Evolutionary conservation across 2,888 invertebrate genomes (phyloP), one percentile per base, ranked within the genome.

Genomic region (Drosophila vallismaia): DNA sequence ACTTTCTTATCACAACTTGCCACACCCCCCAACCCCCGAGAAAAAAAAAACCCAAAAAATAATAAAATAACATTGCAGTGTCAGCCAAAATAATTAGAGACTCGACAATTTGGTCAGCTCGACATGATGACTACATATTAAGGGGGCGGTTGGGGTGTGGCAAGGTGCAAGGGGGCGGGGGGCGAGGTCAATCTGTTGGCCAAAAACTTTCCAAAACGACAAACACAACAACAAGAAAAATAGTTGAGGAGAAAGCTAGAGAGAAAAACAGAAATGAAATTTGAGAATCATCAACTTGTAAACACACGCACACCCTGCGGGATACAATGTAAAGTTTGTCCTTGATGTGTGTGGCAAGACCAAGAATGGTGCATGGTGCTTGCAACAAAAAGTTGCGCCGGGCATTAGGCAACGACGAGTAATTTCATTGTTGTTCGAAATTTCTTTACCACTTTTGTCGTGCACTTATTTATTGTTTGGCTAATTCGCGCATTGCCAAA

Each of bases 391-490:
- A 74, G 66, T 77, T 48, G 48, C 53, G 48, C 53, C 31, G 7
- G 29, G 10, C 64, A 58, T 42, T 58, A 50, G 57, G 45, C 62
- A 60, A 69, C 63, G 75, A 78, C 63, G 75, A 78, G 84, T 74
- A 82, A 86, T 88, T 82, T 83, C 86, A 88, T 88, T 82, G 88
- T 86, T 80, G 80, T 71, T 86, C 53, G 70, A 72, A 76, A 88
- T 79, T 62, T 79, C 56, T 74, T 85, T 71, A 69, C 74, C 75
- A 75, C 81, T 88, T 88, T 86, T 76, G 80, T 88, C 84, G 56
- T 75, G 74, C 81, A 88, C 88, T 89, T 89, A 88, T 89, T 89
- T 89, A 89, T 88, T 88, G 86, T 89, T 89, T 89, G 88, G 89
- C 89, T 89, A 89, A 89, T 89, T 89, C 89, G 80, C 88, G 88